Base-by-base conservation (phyloP, 1,140 invertebrate genomes). In the Fopius arisanus region DNA sequence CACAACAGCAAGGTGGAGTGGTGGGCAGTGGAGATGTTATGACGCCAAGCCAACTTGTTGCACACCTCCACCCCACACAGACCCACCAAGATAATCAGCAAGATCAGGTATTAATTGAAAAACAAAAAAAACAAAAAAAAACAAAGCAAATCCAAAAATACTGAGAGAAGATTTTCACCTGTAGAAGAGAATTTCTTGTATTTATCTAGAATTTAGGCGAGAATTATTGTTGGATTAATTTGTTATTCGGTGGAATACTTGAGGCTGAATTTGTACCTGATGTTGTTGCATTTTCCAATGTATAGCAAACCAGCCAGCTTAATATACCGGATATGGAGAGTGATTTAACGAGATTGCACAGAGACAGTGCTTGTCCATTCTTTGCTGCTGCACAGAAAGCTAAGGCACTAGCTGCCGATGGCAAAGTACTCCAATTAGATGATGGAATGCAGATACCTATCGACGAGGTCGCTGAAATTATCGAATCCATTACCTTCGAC, bases 401-500 rank as follows among this genome's bases (percentile, higher is more conserved):
- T 26, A 86, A 86, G 74, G 78, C 75, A 19, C 80, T 86, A 26
- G 80, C 83, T 28, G 74, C 81, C n/a, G 82, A 87, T 7, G 86
- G 87, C 59, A 82, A 85, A 74, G 79, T 86, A 67, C 72, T 85
- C 26, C 86, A 86, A 78, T 75, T 88, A 19, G 86, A 87, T 65
- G 88, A 88, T 73, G 83, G 84, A 33, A 86, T 87, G 1, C 84
- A 88, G 73, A 85, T 88, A 78, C 84, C 87, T 62, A 83, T 90
- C 21, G 90, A 90, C 65, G 89, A 90, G 74, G 88, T 89, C 54
- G 89, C 90, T 48, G 89, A 90, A 79, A 89, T 90, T 54, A 86
- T 91, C 43, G 88, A 90, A 78, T 86, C 88, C 19, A 88, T 90
- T 75, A 88, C 84, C 72, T 86, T 89, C 16, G 88, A 89, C 37